A percentile compares a stretch with the other conserved stretches of the same genome.
phyloP scores from a whole-genome alignment of 2,113 vertebrate genomes.

The Oenanthe melanoleuca region DNA sequence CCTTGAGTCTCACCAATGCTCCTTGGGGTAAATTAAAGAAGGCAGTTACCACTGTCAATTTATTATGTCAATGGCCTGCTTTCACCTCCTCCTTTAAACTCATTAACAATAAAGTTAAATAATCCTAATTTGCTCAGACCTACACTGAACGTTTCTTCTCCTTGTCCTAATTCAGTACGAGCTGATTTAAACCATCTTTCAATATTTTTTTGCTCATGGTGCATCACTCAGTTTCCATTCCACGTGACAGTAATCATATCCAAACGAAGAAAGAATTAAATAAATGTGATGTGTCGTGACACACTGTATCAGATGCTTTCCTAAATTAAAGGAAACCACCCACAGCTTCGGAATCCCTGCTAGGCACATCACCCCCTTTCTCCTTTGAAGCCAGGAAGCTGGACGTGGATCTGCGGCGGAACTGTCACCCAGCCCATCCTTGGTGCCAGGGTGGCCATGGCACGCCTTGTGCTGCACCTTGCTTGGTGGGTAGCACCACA shows the following conservation, averaged over 20 bases:
- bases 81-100: background rate
- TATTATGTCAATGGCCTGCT: background rate
- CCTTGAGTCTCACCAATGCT: background rate
- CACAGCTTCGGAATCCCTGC: constrained; percentile 44
- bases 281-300: constrained; percentile 48
- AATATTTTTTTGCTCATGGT: background rate
- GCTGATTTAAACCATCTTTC: constrained; percentile 45
- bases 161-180: background rate
- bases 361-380: constrained; percentile 38
- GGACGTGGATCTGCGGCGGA: background rate
- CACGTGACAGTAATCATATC: constrained; percentile 65
- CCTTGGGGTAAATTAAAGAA: background rate
- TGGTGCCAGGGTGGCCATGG: background rate
- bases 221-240: constrained; percentile 41
- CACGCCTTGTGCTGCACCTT: background rate
- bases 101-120: background rate
- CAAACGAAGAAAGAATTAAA: constrained; percentile 60
- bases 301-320: constrained; percentile 52
- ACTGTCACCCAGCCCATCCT: background rate
- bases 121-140: background rate
- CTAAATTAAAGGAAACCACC: constrained; percentile 58
- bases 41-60: background rate
- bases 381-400: constrained; percentile 29
- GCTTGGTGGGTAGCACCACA: background rate
- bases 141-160: background rate